Base-by-base conservation (phyloP, 2,888 invertebrate species). In the Allacma fusca region DNA sequence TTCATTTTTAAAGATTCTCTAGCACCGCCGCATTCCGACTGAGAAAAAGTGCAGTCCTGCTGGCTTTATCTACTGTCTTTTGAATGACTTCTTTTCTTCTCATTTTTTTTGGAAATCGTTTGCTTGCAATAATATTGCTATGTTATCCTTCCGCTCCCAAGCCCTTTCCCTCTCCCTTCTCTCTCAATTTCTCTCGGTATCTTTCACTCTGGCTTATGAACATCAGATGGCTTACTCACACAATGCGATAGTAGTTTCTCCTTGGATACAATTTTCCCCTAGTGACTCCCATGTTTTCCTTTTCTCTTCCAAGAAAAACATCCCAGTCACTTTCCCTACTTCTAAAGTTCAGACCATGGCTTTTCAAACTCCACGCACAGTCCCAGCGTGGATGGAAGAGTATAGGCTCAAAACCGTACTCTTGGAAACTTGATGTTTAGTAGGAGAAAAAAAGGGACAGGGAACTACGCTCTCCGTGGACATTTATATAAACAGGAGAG, bases 81-180 rank as follows among this genome's bases (percentile, higher is more conserved):
- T 50, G 1, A 13, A 50, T 50, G 50, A 50, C 50, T 50, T 62
- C 62, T 62, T 26, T 62, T 62, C 62, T 26, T 23, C 62, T 62
- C 62, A 62, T 26, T 62, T 62, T 62, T 62, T n/a, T n/a, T 50
- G 2, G n/a, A 50, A 62, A 62, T 24, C 26, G 26, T n/a, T 26
- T 62, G 24, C 62, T 62, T 62, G 24, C 23, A 62, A 62, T 62
- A 23, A 62, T 62, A 62, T 62, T 62, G 24, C 62, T 24, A 21
- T 69, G 40, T 29, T 40, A 28, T 43, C 23, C 43, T 34, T 69
- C 29, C n/a, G 29, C 34, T 67, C 23, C 29, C 34, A 1, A 50
- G 50, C 67, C 21, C 21, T 34, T 24, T 69, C 23, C 24, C 34
- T 24, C 16, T 43, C 19, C 28, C 5, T 68, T 21, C 26, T 26